These are phyloP conservation scores for Aphaenogaster rudis DNA, from an alignment of 1,140 invertebrate genomes.

Conservation along the genomic window DNA sequence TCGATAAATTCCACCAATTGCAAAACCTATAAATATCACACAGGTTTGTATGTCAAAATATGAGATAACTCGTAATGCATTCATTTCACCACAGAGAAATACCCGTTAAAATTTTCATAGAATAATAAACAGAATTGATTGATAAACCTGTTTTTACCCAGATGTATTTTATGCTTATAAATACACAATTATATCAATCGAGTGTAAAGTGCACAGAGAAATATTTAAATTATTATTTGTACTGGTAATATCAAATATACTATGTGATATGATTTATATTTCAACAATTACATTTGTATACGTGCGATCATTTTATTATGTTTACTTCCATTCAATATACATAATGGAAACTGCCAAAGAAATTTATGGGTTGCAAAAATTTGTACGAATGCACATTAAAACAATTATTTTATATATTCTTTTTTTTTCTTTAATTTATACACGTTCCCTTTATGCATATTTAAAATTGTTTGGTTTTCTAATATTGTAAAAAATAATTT, in stretches of 20 bases:
- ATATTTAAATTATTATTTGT: conserved; percentile 8
- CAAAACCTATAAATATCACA: conserved; percentile 87
- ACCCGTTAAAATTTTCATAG: conserved; percentile 1
- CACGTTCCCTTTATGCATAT: neutral
- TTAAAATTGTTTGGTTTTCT: neutral
- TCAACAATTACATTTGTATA: neutral
- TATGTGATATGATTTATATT: neutral
- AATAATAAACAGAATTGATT: conserved; percentile 13
- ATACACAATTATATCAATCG: neutral
- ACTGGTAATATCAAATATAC: neutral
- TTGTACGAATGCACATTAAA: neutral
- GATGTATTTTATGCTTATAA: neutral
- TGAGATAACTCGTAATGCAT: neutral
- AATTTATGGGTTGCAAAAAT: neutral
- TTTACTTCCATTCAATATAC: neutral
- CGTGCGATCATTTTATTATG: neutral
- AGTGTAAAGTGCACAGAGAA: neutral
- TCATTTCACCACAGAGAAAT: neutral
- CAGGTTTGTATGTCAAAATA: neutral
- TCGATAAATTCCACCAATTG: conserved; percentile 97
- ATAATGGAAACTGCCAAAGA: neutral
- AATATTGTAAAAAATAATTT: neutral
- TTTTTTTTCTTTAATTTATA: neutral
- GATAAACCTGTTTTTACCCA: neutral
- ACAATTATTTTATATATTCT: neutral